Base-by-base conservation (phyloP, 2,797 vertebrate genomes). In the Hapalemur alaotrensis region DNA sequence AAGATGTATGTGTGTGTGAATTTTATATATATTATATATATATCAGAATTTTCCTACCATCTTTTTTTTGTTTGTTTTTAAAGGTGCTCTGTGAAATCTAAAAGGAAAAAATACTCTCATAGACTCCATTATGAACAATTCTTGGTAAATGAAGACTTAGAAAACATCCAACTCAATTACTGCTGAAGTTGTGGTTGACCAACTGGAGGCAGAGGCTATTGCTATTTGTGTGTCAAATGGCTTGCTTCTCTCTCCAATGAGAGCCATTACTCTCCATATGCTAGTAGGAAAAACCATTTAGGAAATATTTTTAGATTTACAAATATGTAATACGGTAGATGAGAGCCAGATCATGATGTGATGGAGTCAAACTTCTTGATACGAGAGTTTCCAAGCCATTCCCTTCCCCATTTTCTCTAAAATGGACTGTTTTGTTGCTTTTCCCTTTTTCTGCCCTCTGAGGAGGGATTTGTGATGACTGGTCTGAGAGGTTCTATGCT, bases 131-230 rank as follows among this genome's bases (percentile, higher is more conserved):
- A 80, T 84, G 86, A 93, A 83, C 63, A 91, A 65, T 46, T 89
- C n/a, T 79, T 89, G 48, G 61, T 83, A 65, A 95, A 83, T 72
- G 69, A 95, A 91, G 28, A 83, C 72, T 80, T 87, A 72, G 79
- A 93, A 97, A 87, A 87, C 48, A 76, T 89, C 65, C 86, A 95
- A 70, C 32, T 93, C 78, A 96, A 84, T 97, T 97, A 94, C 20
- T 81, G n/a, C 59, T 72, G n/a, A 22, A 90, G 23, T 50, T 93
- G 57, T 11, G 14, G 41, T 41, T 96, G 75, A 89, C 72, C 79
- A 89, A 73, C 54, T 76, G 72, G 63, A 96, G 83, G 83, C 79
- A 96, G 65, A 69, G 25, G 28, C 59, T 80, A 89, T 83, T 94
- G 72, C 69, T 95, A 95, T 88, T 93, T 89, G 59, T 13, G 13